phyloP scores from a whole-genome alignment of 1,140 invertebrate species.

The Pseudomyrmex concolor region DNA sequence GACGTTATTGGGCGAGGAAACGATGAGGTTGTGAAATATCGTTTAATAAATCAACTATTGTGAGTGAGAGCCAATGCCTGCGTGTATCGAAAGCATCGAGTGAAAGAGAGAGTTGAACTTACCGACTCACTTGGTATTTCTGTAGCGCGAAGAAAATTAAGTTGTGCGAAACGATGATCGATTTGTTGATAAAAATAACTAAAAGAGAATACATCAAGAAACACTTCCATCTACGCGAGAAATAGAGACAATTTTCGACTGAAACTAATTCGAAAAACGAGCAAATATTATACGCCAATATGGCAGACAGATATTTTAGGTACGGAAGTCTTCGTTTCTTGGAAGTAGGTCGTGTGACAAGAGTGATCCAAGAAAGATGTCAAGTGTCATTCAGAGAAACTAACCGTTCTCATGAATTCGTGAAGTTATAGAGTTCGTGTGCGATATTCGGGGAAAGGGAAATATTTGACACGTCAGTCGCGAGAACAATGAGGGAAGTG shows the following conservation, averaged over 20 bases:
- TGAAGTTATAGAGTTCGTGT: slow-evolving; percentile 41
- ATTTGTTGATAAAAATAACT: background rate
- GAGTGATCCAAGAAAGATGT: slow-evolving; percentile 43
- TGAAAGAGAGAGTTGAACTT: too few relatives aligned
- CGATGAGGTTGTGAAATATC: slow-evolving; percentile 37
- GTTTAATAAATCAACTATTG: slow-evolving; percentile 53
- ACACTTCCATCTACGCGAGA: background rate
- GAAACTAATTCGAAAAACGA: too few relatives aligned
- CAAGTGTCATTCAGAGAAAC: slow-evolving; percentile 52
- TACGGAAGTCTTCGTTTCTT: slow-evolving; percentile 23
- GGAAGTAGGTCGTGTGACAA: slow-evolving; percentile 47
- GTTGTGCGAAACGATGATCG: background rate
- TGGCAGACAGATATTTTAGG: slow-evolving; percentile 40
- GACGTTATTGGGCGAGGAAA: slow-evolving; percentile 34
- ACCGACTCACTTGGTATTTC: too few relatives aligned
- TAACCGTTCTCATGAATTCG: slow-evolving; percentile 50
- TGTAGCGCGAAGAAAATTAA: background rate
- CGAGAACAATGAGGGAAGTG: background rate
- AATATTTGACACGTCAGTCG: slow-evolving; percentile 35
- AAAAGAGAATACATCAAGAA: background rate
- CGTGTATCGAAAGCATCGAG: background rate
- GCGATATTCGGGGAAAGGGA: slow-evolving; percentile 20
- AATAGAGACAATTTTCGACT: background rate
- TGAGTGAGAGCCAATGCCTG: slow-evolving; percentile 7
- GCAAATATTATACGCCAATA: slow-evolving; percentile 12